Conservation (phyloP, 2,113 vertebrate species). For the Anolis sagrei region DNA sequence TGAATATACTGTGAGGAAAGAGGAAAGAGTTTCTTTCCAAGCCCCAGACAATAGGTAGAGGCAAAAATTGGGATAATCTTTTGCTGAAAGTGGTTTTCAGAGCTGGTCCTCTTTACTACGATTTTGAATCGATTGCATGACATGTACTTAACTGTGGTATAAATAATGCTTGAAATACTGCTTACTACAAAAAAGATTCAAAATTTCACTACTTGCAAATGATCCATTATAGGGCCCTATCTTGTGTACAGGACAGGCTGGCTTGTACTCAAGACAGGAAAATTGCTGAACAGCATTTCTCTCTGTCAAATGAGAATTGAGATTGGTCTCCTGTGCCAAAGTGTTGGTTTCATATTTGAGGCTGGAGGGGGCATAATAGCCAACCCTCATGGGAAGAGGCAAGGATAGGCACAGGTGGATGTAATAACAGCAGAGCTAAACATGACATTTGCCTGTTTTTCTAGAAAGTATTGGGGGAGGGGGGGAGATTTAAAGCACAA, state of each 20-base stretch:
- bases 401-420: not conserved
- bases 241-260: not conserved
- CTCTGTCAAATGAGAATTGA: not conserved
- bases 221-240: not conserved
- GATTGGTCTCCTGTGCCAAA: not conserved
- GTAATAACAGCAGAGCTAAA: not conserved
- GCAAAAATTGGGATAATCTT: conserved; percentile 3
- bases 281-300: not conserved
- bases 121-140: not conserved
- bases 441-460: not conserved
- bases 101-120: not conserved
- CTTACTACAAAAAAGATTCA: not conserved
- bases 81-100: not conserved
- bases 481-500: not conserved
- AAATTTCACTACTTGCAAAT: not conserved
- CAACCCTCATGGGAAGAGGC: not conserved
- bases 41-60: not conserved
- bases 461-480: not conserved
- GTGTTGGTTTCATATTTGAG: conserved; percentile 7
- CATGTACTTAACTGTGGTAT: not conserved
- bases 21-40: not conserved
- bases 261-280: not conserved
- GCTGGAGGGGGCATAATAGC: not conserved
- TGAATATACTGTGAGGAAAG: conserved; percentile 19
- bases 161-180: not conserved